Percentiles rank a stretch among this genome's conserved stretches.
phyloP scores from a whole-genome alignment of 2,113 vertebrate species.

The Gallinago jamesoni region DNA sequence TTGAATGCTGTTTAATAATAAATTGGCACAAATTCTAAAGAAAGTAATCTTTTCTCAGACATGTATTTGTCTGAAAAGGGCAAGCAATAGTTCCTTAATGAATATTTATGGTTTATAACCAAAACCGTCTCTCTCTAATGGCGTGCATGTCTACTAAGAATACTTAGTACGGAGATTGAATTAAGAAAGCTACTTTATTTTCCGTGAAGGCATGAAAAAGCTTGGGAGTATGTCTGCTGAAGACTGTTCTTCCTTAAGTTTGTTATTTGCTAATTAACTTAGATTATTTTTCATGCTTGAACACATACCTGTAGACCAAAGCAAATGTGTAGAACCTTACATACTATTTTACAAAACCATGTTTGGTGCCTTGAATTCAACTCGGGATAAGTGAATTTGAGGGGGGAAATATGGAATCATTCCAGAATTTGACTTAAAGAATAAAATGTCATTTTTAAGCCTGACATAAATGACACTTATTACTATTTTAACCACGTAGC shows the following conservation, averaged over 20 bases:
- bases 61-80: neutral
- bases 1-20: conserved; percentile 34
- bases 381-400: neutral
- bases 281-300: conserved; percentile 16
- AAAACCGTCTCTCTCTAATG: neutral
- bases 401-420: neutral
- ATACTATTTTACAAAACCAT: neutral
- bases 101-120: conserved; percentile 3
- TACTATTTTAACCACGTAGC: neutral
- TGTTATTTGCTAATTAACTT: conserved; percentile 24
- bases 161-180: neutral
- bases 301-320: neutral
- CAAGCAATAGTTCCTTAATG: neutral
- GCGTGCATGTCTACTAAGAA: neutral
- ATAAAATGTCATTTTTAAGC: no score
- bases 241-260: neutral
- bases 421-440: neutral
- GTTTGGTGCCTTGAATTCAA: neutral
- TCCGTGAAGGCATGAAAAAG: neutral
- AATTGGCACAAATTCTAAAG: neutral
- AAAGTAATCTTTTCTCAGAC: neutral
- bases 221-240: neutral
- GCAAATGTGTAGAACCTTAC: neutral
- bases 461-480: neutral
- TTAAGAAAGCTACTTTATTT: conserved; percentile 32